Evolutionary conservation across 2,113 vertebrate species (phyloP).

Genomic region (Ahaetulla prasina): DNA sequence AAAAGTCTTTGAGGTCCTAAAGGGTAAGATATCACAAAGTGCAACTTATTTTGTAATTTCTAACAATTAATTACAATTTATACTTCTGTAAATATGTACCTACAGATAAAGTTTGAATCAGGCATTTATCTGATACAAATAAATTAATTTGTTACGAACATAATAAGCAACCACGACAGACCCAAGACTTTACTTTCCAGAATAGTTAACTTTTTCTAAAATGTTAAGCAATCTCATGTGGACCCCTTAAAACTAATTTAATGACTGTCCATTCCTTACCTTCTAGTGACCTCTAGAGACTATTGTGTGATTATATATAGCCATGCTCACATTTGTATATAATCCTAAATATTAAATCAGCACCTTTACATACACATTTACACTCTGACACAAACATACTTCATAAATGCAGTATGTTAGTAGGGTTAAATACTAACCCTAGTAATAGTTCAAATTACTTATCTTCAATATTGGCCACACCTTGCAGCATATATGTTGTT

Average conservation of each 20-base stretch:
- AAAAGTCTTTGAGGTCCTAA: constrained; percentile 15
- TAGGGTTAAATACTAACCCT: no score
- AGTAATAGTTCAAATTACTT: background rate
- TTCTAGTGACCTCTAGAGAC: constrained; percentile 83
- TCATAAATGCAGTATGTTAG: background rate
- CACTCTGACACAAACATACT: background rate
- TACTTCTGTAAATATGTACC: constrained; percentile 60
- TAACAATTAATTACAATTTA: background rate
- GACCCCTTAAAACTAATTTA: constrained; percentile 36
- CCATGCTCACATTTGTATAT: constrained; percentile 33
- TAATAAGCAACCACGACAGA: constrained; percentile 53
- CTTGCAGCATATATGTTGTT: background rate
- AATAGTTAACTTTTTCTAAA: constrained; percentile 50
- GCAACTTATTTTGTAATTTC: no score
- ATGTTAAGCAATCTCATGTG: constrained; percentile 45
- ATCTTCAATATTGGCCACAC: background rate
- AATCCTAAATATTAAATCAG: constrained; percentile 19
- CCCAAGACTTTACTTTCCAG: constrained; percentile 54
- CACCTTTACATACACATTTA: background rate
- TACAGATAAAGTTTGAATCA: constrained; percentile 47
- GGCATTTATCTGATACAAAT: constrained; percentile 69
- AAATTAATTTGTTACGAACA: constrained; percentile 61
- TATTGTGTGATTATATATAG: constrained; percentile 47
- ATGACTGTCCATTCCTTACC: constrained; percentile 71
- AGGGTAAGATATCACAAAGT: constrained; percentile 52